Evolutionary conservation across 92 coral and sea anemone species (phyloP).

Genomic region (Epizoanthus rinbou): DNA sequence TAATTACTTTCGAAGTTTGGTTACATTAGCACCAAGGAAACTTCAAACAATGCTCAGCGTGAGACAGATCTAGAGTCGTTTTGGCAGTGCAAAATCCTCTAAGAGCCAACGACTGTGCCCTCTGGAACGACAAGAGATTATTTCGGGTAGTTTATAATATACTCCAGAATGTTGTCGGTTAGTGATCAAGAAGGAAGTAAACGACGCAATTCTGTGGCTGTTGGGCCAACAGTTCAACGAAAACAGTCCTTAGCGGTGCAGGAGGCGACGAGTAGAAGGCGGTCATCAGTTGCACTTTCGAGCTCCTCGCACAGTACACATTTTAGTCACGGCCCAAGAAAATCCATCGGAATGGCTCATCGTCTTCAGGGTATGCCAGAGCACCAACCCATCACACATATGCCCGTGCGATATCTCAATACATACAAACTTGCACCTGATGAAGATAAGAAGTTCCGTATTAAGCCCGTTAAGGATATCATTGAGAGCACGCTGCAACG

Average conservation of each 20-base stretch:
- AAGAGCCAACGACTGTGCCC: neutral
- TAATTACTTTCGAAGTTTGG: neutral
- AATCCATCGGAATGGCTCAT: conserved; percentile 24
- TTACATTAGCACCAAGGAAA: neutral
- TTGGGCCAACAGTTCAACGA: conserved; percentile 1
- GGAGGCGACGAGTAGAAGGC: neutral
- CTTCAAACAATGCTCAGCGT: neutral
- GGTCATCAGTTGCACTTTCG: neutral
- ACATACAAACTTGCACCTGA: conserved; percentile 86
- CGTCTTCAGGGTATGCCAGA: conserved; percentile 26
- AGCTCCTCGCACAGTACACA: conserved; percentile 16
- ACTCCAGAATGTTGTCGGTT: conserved; percentile 6
- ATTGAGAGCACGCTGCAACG: conserved; percentile 66
- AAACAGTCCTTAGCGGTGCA: conserved; percentile 12
- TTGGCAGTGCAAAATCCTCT: neutral
- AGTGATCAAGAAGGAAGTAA: neutral
- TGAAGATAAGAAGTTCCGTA: conserved; percentile 70
- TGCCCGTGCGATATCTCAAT: conserved; percentile 58
- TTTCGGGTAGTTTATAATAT: neutral
- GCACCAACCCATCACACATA: neutral
- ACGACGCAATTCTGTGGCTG: conserved; percentile 5
- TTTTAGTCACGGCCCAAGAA: conserved; percentile 16
- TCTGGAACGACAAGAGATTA: neutral
- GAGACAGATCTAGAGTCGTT: neutral
- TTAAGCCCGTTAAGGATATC: conserved; percentile 75